Conservation (phyloP, 37 sponge, comb jelly and placozoan genomes). For the Mnemiopsis leidyi region DNA sequence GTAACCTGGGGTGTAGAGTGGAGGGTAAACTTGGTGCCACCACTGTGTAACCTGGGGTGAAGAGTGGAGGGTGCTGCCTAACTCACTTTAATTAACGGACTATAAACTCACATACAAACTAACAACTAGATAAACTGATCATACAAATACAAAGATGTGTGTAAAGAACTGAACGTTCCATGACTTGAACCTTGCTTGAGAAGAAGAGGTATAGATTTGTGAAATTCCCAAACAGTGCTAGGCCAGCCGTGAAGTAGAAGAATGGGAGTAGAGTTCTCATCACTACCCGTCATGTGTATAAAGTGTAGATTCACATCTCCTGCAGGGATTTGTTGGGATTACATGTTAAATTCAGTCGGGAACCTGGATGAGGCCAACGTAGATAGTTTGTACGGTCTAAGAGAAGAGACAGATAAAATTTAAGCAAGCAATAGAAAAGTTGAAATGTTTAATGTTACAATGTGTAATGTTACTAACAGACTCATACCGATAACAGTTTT, state of each 20-base stretch:
- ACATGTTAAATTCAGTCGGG: too few relatives aligned
- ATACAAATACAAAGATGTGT: neutral
- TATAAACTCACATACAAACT: too few relatives aligned
- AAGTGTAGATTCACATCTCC: constrained; percentile 57
- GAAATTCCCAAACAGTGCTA: constrained; percentile 48
- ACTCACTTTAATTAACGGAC: too few relatives aligned
- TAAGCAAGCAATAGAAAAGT: too few relatives aligned
- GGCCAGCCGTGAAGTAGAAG: constrained; percentile 59
- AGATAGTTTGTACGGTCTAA: too few relatives aligned
- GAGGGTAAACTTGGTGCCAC: too few relatives aligned
- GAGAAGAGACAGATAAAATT: too few relatives aligned
- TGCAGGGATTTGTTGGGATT: too few relatives aligned
- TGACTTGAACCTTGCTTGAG: constrained; percentile 17
- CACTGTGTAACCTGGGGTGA: neutral
- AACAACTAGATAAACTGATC: too few relatives aligned
- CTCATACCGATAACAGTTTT: constrained; percentile 31
- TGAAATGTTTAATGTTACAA: too few relatives aligned
- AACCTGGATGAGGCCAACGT: too few relatives aligned
- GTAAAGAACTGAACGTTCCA: neutral
- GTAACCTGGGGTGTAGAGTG: constrained; percentile 39
- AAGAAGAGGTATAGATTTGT: constrained; percentile 23
- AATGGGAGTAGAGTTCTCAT: constrained; percentile 6
- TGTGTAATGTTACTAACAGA: neutral
- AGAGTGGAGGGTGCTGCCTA: neutral
- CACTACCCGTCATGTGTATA: neutral